phyloP scores from a whole-genome alignment of 2,113 vertebrate genomes.

The Clupea harengus region DNA sequence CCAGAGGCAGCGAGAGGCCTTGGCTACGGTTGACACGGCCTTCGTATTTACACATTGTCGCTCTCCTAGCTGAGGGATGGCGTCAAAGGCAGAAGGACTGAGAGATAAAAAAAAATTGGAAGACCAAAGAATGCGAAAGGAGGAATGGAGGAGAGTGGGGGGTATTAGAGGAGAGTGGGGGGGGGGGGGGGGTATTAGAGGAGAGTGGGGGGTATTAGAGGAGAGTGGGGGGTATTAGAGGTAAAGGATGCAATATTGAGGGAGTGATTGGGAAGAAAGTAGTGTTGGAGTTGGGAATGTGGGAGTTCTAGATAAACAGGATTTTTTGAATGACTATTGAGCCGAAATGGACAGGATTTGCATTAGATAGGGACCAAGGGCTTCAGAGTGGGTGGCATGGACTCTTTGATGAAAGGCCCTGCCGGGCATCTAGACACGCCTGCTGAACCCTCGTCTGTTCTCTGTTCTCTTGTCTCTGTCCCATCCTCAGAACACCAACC shows the following conservation, averaged over 20 bases:
- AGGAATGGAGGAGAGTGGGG: too few relatives aligned
- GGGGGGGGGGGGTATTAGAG: too few relatives aligned
- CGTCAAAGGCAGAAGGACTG: too few relatives aligned
- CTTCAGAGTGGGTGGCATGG: neutral
- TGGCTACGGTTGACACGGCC: neutral
- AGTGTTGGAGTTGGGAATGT: neutral
- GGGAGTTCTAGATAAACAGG: neutral
- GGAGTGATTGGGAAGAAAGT: neutral
- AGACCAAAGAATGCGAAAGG: too few relatives aligned
- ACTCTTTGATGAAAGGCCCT: neutral
- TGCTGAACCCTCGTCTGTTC: neutral
- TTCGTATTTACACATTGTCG: neutral
- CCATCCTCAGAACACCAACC: constrained; percentile 85
- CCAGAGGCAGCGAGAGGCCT: neutral
- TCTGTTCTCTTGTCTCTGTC: constrained; percentile 34
- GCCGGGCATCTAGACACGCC: neutral
- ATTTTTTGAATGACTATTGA: neutral
- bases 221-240: neutral
- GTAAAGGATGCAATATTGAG: neutral
- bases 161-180: neutral
- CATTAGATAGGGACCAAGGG: neutral
- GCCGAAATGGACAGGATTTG: neutral
- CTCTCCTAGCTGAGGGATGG: neutral
- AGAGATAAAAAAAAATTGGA: too few relatives aligned
- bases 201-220: neutral